Base-by-base conservation (phyloP, 2,113 vertebrate species). In the Setophaga coronata region DNA sequence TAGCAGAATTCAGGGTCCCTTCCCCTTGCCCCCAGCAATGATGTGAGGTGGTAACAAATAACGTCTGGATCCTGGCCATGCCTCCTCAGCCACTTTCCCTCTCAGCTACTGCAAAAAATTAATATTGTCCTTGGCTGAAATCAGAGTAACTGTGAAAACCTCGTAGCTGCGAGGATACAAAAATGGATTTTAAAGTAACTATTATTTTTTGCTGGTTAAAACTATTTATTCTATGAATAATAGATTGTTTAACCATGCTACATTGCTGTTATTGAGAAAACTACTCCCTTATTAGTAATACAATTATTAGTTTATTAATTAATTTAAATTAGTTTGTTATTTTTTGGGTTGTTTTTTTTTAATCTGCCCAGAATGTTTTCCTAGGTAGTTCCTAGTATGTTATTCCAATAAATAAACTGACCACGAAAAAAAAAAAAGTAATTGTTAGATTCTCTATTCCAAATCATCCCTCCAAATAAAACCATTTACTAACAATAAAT, bases 221-320 rank as follows among this genome's bases (percentile, higher is more conserved):
- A 58, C 6, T 66, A 47, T 56, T 65, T 3, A 4, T 72, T 87
- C 23, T 84, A 19, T 31, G 14, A 60, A 21, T 72, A 72, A 53
- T 4, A 57, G 7, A 51, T 51, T 78, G 6, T 25, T 87, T 64
- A 45, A 28, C 43, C 5, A 20, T 40, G 3, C 6, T 31, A n/a
- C 12, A 17, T 51, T 77, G 18, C 7, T 57, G 5, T 69, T 48
- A 58, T 9, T 14, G 29, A 38, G 26, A 69, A 47, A 84, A 76
- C 2, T 26, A 61, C 3, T 0, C 3, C 3, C 4, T 1, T 29
- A 38, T 38, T 48, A 71, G 18, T 20, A 85, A 11, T 13, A 8
- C 0, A 16, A 47, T 15, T 73, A 56, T 56, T 47, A 45, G 26
- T 31, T 82, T 8, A 61, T 42, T 70, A 31, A 57, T 16, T 51